Percentiles rank a stretch among this genome's conserved stretches.
Conservation (phyloP, 2,797 vertebrate genomes). For the Diplodus sargus region DNA sequence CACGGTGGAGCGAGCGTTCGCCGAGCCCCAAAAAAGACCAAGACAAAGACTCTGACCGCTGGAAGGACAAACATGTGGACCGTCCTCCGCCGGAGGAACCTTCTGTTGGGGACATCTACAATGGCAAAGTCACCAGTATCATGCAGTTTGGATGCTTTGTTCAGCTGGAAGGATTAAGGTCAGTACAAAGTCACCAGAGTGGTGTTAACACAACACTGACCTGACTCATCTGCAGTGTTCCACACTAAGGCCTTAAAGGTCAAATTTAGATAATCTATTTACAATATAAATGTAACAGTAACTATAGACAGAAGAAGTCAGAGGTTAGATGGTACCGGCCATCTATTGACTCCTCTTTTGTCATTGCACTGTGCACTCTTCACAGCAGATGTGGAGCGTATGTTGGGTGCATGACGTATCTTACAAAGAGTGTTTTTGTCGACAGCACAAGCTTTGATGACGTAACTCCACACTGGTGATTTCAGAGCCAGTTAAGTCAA, state of each 20-base stretch:
- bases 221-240: background rate
- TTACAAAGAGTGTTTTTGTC: too few relatives aligned
- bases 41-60: conserved; percentile 86
- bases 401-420: too few relatives aligned
- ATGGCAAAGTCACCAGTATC: conserved; percentile 97
- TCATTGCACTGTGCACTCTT: too few relatives aligned
- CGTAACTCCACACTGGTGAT: too few relatives aligned
- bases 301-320: too few relatives aligned
- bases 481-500: background rate
- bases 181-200: conserved; percentile 31
- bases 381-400: too few relatives aligned
- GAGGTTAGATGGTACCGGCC: too few relatives aligned
- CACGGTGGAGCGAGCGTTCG: conserved; percentile 89
- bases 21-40: conserved; percentile 86
- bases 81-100: conserved; percentile 96
- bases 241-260: too few relatives aligned
- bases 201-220: background rate
- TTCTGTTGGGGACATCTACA: conserved; percentile 96
- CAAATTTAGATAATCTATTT: too few relatives aligned
- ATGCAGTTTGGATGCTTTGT: conserved; percentile 99
- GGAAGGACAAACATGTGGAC: conserved; percentile 97
- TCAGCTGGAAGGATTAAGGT: conserved; percentile 97
- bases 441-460: too few relatives aligned
- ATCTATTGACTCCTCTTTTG: too few relatives aligned
- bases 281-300: too few relatives aligned